Evolutionary conservation across 2,113 vertebrate genomes (phyloP).

Genomic region (Tragelaphus scriptus): DNA sequence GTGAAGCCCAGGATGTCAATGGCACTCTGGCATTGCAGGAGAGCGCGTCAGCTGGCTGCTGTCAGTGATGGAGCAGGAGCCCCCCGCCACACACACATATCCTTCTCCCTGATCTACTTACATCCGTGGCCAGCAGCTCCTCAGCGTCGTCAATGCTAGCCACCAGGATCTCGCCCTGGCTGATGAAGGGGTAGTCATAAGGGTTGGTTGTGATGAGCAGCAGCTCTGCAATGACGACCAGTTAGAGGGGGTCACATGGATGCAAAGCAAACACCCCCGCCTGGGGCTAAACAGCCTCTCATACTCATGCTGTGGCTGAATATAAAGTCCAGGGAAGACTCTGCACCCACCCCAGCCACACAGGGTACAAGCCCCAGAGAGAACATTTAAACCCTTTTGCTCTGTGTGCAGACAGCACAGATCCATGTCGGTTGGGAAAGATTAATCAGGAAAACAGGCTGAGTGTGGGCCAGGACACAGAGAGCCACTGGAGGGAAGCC

Average conservation of each 20-base stretch:
- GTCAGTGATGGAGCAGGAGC: neutral
- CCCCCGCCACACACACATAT: neutral
- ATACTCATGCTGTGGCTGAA: neutral
- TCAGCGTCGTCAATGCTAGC: constrained; percentile 81
- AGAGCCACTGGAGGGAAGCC: neutral
- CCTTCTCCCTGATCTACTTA: constrained; percentile 52
- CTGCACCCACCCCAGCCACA: fast-evolving
- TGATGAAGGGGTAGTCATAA: constrained; percentile 81
- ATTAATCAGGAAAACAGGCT: neutral
- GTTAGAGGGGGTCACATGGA: neutral
- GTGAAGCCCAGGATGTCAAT: constrained; percentile 82
- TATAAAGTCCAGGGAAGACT: neutral
- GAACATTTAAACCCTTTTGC: neutral
- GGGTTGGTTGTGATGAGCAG: constrained; percentile 82
- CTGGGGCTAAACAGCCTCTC: neutral
- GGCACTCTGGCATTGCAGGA: constrained; percentile 71
- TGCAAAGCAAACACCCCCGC: neutral
- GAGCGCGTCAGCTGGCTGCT: fast-evolving
- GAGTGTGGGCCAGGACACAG: neutral
- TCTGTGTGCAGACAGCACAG: neutral
- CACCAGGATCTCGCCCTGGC: constrained; percentile 84
- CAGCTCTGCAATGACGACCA: constrained; percentile 75
- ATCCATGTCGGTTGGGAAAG: neutral
- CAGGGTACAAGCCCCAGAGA: neutral
- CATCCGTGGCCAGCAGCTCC: constrained; percentile 82